Evolutionary conservation across 2,888 invertebrate genomes (phyloP), one percentile per base, ranked within the genome.

Genomic region (Cheilosia soror): DNA sequence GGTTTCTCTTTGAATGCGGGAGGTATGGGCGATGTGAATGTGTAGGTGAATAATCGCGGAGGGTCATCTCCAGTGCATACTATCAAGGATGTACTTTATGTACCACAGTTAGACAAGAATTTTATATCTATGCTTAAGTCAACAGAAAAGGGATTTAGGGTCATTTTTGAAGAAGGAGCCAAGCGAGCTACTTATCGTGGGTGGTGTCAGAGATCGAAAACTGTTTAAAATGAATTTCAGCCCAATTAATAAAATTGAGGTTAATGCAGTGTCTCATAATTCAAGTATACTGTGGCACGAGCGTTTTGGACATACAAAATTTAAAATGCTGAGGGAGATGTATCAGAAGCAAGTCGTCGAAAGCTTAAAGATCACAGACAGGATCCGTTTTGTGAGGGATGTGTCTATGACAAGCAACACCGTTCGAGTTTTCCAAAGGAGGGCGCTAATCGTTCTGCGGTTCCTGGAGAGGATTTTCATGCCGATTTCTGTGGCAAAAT

Each of bases 231-330:
- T 83, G 68, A 79, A 79, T 65, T 62, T 75, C 5, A 37, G 33
- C 9, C 68, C 72, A 53, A 33, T 63, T 9, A 63, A 11, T 31
- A 68, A 40, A 20, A 49, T n/a, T 2, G 71, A 82, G 40, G 13
- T 87, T 15, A 66, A 69, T 49, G n/a, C 27, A 9, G 47, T 78
- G 31, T 76, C 69, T 27, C 47, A 47, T 25, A 68, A 49, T 11
- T 73, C 77, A 51, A 1, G 73, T 29, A 77, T 82, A 33, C 6
- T 88, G 4, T 88, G 88, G 88, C 88, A 89, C 40, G 88, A 88
- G 49, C 40, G 88, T 13, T 37, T 88, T 27, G 87, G 87, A 6
- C 88, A 87, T 15, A 87, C 87, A 31, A 87, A 88, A 66, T 87
- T 76, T 44, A 76, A 76, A 11, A 84, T 66, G 25, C 65, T 83